Conservation (phyloP, 2,113 vertebrate species). For the Eupsittula cactorum region DNA sequence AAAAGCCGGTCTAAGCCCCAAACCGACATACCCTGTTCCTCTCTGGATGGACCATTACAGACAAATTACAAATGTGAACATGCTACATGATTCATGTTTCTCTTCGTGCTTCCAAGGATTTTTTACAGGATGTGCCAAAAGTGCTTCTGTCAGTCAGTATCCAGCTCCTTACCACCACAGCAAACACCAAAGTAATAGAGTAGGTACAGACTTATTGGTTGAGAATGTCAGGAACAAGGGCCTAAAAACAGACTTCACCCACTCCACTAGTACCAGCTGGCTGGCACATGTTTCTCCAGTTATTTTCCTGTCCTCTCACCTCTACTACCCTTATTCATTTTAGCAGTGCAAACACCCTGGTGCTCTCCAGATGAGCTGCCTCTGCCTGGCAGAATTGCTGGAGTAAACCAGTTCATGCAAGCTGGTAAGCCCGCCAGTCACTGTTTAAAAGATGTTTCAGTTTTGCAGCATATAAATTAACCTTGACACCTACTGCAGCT, state of each 20-base stretch:
- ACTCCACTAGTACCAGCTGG: not conserved
- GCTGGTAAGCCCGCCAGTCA: constrained; percentile 16
- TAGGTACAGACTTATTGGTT: not conserved
- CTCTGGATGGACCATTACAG: not conserved
- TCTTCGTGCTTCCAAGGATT: not conserved
- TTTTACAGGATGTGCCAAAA: not conserved
- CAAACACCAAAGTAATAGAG: not conserved
- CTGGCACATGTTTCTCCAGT: not conserved
- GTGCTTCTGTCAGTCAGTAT: not conserved
- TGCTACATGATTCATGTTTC: constrained; percentile 30
- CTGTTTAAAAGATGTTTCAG: constrained; percentile 19
- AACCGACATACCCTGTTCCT: not conserved
- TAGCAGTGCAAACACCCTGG: not conserved
- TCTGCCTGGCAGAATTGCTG: not conserved
- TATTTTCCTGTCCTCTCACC: not conserved
- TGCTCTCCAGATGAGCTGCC: not conserved
- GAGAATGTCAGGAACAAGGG: not conserved
- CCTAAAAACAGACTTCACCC: not conserved
- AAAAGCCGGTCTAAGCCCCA: not conserved
- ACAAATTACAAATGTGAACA: constrained; percentile 17
- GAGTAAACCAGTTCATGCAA: not conserved
- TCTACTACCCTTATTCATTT: not conserved
- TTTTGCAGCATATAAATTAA: constrained; percentile 37
- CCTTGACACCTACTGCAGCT: constrained; percentile 13
- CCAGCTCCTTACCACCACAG: not conserved